Percentiles rank a stretch among this genome's conserved stretches.
Evolutionary conservation across 2,888 invertebrate species (phyloP).

Genomic region (Argyra leucocephala): DNA sequence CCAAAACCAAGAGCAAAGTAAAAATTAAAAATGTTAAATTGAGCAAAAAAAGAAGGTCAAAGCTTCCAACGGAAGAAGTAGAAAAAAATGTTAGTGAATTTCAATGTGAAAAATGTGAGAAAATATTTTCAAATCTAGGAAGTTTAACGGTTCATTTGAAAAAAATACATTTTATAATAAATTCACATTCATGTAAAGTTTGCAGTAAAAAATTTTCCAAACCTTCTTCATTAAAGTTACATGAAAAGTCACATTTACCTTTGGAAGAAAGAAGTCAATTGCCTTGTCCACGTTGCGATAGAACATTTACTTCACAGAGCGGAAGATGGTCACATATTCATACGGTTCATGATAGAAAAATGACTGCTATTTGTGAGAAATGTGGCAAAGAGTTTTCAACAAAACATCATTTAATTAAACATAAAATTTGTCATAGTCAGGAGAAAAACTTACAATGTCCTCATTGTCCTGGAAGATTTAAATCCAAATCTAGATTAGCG

Average conservation of each 20-base stretch:
- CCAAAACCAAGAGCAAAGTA: neutral
- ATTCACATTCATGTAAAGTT: neutral
- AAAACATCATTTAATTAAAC: neutral
- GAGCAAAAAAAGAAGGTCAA: neutral
- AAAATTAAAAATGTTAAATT: neutral
- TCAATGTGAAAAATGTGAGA: constrained; percentile 5
- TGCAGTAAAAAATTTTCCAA: neutral
- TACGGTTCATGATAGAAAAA: constrained; percentile 7
- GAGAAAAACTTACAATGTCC: constrained; percentile 7
- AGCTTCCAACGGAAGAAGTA: neutral
- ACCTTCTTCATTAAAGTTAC: constrained; percentile 24
- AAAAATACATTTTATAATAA: neutral
- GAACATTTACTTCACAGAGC: constrained; percentile 31
- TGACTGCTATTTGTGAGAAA: neutral
- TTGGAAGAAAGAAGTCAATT: constrained; percentile 27
- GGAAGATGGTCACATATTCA: constrained; percentile 11
- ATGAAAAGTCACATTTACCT: constrained; percentile 28
- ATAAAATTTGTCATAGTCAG: neutral
- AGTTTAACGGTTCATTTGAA: neutral
- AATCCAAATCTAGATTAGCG: neutral
- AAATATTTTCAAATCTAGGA: neutral
- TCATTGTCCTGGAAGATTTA: constrained; percentile 4
- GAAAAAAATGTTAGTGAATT: neutral
- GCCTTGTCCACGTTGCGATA: constrained; percentile 34
- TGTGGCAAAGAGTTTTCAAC: constrained; percentile 10